A percentile compares a stretch with the other conserved stretches of the same genome.
phyloP scores from a whole-genome alignment of 2,797 vertebrate genomes.

The Dendrocincla fuliginosa region DNA sequence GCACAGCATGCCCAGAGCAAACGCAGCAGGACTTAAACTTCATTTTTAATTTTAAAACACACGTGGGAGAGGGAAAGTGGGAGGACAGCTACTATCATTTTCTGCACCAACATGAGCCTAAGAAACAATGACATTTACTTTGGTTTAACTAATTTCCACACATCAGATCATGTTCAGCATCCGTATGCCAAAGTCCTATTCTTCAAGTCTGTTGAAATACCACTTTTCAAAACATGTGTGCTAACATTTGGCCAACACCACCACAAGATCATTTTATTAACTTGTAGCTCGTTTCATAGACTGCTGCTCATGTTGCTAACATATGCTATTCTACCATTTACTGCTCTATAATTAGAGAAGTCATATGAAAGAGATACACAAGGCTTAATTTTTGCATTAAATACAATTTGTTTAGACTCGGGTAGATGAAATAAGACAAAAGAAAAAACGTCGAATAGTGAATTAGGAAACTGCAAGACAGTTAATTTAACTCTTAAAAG shows the following conservation, averaged over 20 bases:
- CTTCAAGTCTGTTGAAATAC: conserved; percentile 73
- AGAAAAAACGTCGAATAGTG: neutral
- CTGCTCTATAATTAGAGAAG: conserved; percentile 73
- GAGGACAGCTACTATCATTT: conserved; percentile 24
- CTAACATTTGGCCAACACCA: conserved; percentile 74
- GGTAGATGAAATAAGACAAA: conserved; percentile 42
- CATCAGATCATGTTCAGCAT: conserved; percentile 25
- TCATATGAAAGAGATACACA: conserved; percentile 69
- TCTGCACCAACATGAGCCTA: conserved; percentile 5
- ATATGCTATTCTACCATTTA: conserved; percentile 70
- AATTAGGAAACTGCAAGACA: conserved; percentile 6
- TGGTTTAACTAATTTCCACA: conserved; percentile 56
- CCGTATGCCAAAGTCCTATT: conserved; percentile 54
- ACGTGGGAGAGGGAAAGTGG: neutral
- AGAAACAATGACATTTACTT: conserved; percentile 66
- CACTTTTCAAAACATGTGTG: conserved; percentile 69
- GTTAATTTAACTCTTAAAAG: neutral
- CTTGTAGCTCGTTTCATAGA: conserved; percentile 75
- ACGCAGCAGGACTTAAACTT: neutral
- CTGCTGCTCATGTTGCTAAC: conserved; percentile 76
- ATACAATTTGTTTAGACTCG: conserved; percentile 63
- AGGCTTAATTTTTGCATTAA: conserved; percentile 64
- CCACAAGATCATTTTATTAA: conserved; percentile 76
- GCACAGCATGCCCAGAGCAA: neutral
- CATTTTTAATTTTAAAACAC: conserved; percentile 35